These are phyloP conservation scores for Cerceris ruficornis DNA, from an alignment of 2,888 invertebrate species.

Conservation along the genomic window DNA sequence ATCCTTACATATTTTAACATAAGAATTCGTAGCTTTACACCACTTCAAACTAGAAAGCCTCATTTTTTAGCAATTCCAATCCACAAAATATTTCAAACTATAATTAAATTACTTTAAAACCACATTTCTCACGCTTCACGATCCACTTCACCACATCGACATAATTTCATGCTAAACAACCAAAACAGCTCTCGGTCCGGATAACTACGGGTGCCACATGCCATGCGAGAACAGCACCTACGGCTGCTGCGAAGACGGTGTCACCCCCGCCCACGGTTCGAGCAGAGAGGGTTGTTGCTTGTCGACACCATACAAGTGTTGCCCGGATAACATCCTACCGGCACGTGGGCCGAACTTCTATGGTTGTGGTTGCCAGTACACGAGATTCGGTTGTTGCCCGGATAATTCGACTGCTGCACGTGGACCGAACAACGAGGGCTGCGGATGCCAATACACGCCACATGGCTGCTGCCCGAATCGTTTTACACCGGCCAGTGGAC, in stretches of 20 bases:
- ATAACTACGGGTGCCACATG: slow-evolving; percentile 89
- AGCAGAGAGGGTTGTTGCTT: slow-evolving; percentile 92
- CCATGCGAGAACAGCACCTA: slow-evolving; percentile 87
- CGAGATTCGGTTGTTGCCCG: slow-evolving; percentile 93
- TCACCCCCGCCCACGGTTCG: slow-evolving; percentile 93
- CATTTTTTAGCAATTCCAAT: too few relatives aligned
- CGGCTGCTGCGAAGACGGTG: slow-evolving; percentile 94
- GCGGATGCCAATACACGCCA: slow-evolving; percentile 89
- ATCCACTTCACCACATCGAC: neutral
- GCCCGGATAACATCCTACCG: slow-evolving; percentile 92
- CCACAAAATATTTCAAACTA: too few relatives aligned
- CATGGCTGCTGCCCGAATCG: slow-evolving; percentile 94
- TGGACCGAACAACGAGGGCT: slow-evolving; percentile 91
- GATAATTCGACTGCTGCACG: slow-evolving; percentile 90
- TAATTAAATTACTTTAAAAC: too few relatives aligned
- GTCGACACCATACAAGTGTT: slow-evolving; percentile 90
- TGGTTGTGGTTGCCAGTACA: slow-evolving; percentile 91
- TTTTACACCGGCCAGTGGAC: slow-evolving; percentile 89
- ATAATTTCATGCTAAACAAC: neutral
- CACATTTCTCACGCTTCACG: too few relatives aligned
- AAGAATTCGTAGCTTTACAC: too few relatives aligned
- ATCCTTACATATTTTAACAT: too few relatives aligned
- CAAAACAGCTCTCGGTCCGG: slow-evolving; percentile 86
- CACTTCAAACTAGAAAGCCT: too few relatives aligned
- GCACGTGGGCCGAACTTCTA: slow-evolving; percentile 89